Base-by-base conservation (phyloP, 2,888 invertebrate genomes). In the Drosophila melanosoma region DNA sequence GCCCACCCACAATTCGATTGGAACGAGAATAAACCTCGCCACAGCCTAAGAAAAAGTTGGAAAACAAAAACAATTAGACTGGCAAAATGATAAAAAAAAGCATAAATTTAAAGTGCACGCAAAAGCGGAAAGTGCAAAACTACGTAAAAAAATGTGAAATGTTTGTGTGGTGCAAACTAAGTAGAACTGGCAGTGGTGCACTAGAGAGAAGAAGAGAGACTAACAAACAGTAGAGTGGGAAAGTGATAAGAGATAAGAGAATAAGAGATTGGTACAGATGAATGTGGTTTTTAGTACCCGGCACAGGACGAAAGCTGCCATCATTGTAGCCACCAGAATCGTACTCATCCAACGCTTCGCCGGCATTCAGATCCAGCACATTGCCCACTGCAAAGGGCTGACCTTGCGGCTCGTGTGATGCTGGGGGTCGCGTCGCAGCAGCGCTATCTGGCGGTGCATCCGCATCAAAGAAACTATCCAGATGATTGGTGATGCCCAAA, bases 1-100 rank as follows among this genome's bases (percentile, higher is more conserved):
- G 97, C 0, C 98, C 98, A 1, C 98, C 98, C 0, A 98, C 98
- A 69, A 98, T 98, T 75, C 98, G 95, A 92, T 98, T 98, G 35
- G 97, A 97, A 45, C 98, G 94, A 0, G 97, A 96, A 91, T 96
- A 97, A 69, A 97, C 95, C 92, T 98, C 97, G 0, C 98, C 98
- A 89, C 98, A 98, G 93, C 97, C 98, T 98, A 94, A 29, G 95
- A 94, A 57, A 11, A 58, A 40, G 15, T 40, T 12, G 12, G 8
- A 48, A 29, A 12, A 2, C 8, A 7, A 5, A 29, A 1, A 3
- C 2, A 3, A 42, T 68, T 17, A 71, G 17, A 17, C 7, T n/a
- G 3, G 26, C 8, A n/a, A n/a, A 5, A 11, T 23, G 0, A 7
- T 0, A 3, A 1, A 17, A 4, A n/a, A 38, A 26, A 35, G 17